Conservation (phyloP, 2,113 vertebrate genomes). For the Rhinogobius similis region DNA sequence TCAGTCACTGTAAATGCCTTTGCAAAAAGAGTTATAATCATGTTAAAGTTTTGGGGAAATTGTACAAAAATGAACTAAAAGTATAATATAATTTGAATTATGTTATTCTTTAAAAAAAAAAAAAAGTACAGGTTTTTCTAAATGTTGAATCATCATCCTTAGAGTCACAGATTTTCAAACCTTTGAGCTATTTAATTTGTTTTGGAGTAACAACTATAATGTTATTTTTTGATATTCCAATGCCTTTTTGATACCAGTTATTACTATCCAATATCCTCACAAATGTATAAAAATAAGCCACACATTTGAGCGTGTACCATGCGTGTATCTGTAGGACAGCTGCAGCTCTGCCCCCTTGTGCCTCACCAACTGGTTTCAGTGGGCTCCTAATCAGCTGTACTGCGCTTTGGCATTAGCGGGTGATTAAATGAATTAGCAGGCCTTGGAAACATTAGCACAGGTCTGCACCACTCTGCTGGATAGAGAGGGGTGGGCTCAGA, state of each 20-base stretch:
- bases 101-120: too few species aligned
- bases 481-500: background rate
- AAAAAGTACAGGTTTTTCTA: too few species aligned
- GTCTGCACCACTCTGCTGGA: background rate
- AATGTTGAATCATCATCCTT: background rate
- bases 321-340: slow-evolving; percentile 3
- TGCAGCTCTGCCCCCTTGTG: slow-evolving; percentile 22
- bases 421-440: slow-evolving; percentile 60
- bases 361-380: slow-evolving; percentile 18
- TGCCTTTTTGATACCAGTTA: background rate
- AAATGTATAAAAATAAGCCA: background rate
- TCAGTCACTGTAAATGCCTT: slow-evolving; percentile 23
- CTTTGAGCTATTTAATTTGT: background rate
- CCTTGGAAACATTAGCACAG: slow-evolving; percentile 38
- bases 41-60: slow-evolving; percentile 6
- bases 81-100: too few species aligned
- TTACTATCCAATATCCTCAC: background rate
- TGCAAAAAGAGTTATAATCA: slow-evolving; percentile 13
- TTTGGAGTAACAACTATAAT: background rate
- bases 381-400: slow-evolving; percentile 51
- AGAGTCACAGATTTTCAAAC: background rate
- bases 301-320: background rate
- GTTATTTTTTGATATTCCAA: background rate
- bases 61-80: slow-evolving; percentile 15
- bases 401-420: slow-evolving; percentile 37